phyloP scores from a whole-genome alignment of 1,140 invertebrate species.

The Sitodiplosis mosellana region DNA sequence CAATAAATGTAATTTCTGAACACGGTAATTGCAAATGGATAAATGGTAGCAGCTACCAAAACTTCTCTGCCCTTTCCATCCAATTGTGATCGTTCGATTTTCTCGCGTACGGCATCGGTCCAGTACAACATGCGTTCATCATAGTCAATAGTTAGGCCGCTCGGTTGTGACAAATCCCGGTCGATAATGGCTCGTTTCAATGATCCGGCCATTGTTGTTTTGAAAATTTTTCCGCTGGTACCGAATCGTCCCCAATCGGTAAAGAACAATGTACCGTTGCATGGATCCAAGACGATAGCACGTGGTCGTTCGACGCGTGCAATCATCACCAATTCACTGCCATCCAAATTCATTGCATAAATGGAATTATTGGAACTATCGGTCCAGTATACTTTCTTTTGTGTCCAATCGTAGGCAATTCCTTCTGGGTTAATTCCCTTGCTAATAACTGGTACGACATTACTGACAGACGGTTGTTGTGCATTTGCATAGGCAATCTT shows the following conservation, averaged over 20 bases:
- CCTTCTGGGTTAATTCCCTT: slow-evolving; percentile 86
- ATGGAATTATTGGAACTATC: slow-evolving; percentile 88
- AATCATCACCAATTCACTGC: slow-evolving; percentile 81
- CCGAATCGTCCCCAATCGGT: slow-evolving; percentile 89
- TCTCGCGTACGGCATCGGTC: slow-evolving; percentile 93
- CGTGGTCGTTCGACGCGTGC: slow-evolving; percentile 78
- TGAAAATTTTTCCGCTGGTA: slow-evolving; percentile 83
- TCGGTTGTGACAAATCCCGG: slow-evolving; percentile 83
- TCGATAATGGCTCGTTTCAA: slow-evolving; percentile 77
- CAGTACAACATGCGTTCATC: slow-evolving; percentile 91
- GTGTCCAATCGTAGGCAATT: slow-evolving; percentile 93
- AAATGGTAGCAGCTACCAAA: slow-evolving; percentile 75
- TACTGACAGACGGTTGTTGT: slow-evolving; percentile 36
- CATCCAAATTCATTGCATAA: slow-evolving; percentile 85
- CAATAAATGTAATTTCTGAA: slow-evolving; percentile 88
- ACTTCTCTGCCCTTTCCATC: slow-evolving; percentile 64
- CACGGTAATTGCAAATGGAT: slow-evolving; percentile 90
- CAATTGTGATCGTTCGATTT: slow-evolving; percentile 84
- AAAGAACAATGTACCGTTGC: slow-evolving; percentile 81
- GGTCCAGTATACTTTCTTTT: slow-evolving; percentile 93
- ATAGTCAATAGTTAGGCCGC: slow-evolving; percentile 90
- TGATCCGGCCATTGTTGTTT: slow-evolving; percentile 93
- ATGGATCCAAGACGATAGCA: slow-evolving; percentile 93
- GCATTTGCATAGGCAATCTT: slow-evolving; percentile 64
- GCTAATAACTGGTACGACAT: slow-evolving; percentile 53